Evolutionary conservation across 2,888 invertebrate species (phyloP), one percentile per base, ranked within the genome.

Genomic region (Trimorus sp.): DNA sequence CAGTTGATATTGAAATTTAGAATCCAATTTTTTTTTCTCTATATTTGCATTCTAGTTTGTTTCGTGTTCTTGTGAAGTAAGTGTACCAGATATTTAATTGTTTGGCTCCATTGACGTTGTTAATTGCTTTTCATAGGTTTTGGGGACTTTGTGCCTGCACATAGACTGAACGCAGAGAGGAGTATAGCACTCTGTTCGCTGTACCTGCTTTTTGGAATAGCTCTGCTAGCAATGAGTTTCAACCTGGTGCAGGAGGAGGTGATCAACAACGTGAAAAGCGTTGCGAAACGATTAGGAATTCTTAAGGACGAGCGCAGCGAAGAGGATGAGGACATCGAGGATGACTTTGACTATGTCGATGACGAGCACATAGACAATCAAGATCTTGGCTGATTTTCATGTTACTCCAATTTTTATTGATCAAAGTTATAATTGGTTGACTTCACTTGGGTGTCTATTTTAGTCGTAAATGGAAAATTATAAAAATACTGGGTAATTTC

Each of bases 221-320:
- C 98, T 0, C 92, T 98, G 58, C 92, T 98, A 84, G 98, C 98
- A 38, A 99, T 98, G 98, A 97, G 97, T 88, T 98, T 98, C 92
- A 98, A 98, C 93, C 93, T 98, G 89, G 98, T 98, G 56, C 98
- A 98, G 91, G 98, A 98, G 90, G 97, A 98, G 92, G 97, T 98
- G 9, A 96, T 97, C 83, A 96, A 95, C 79, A 96, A 96, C 89
- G 97, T 98, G 6, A 97, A 97, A 87, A 94, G 95, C 80, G 95
- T 98, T 8, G 98, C 97, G 26, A 96, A 96, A 86, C 94, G 95
- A 76, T 93, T 98, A 74, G 98, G 98, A 54, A 98, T 98, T 90
- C 95, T 98, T 86, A 97, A 97, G 90, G 95, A 96, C 79, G 94
- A 94, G 26, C 93, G 93, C 56, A 93, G 93, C 45, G 94, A 94